Base-by-base conservation (phyloP, 2,888 invertebrate species). In the Agrotis clavis region DNA sequence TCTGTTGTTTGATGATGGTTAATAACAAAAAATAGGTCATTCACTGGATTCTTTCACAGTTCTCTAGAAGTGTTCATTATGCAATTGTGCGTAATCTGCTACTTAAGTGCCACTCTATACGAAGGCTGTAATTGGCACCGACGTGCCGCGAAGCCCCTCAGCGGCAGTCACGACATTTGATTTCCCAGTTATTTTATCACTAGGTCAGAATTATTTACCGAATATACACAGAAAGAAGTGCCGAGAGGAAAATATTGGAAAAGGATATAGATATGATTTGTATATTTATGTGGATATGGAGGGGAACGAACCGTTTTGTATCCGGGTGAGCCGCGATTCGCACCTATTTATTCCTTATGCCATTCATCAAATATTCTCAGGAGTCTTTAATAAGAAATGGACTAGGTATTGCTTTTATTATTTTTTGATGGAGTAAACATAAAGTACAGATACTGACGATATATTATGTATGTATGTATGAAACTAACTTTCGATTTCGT, bases 151-250 rank as follows among this genome's bases (percentile, higher is more conserved):
- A 91, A 91, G 89, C 90, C 90, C 56, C 78, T 79, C 80, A 83
- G 72, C 56, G 70, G 18, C 83, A 81, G 89, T 90, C 91, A 91
- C 89, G 87, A 84, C 83, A 90, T 89, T 89, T 90, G 86, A 89
- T 89, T 91, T 87, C 84, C 82, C 79, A 82, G 80, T 79, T 74
- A 75, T 61, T 79, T 69, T 65, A 71, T 77, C 72, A 71, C 70
- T 79, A 69, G 67, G 70, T 59, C 80, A 59, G 61, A 66, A 62
- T 73, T 79, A 80, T 80, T 67, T 63, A 82, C 79, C 73, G 66
- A 79, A 79, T 69, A 53, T 71, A 65, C 66, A 68, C 41, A 21
- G 35, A 41, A 30, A 79, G 21, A 79, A 57, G 41, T 45, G 14
- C n/a, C 47, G 19, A 21, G 45, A 41, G 57, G 48, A 62, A 54